phyloP scores from a whole-genome alignment of 2,888 invertebrate species.

The Melinaea marsaeus region DNA sequence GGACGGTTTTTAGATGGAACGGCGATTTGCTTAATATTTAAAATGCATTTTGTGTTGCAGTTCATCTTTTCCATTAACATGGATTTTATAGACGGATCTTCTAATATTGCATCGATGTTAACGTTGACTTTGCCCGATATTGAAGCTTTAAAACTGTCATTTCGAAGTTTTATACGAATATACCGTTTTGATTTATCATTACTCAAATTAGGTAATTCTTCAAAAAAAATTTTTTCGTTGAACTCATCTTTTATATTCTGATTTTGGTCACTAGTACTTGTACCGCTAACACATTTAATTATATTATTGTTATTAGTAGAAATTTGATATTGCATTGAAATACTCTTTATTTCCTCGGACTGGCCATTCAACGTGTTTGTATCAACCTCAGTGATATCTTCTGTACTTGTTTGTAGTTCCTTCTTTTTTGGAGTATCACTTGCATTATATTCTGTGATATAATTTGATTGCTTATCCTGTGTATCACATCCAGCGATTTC shows the following conservation, averaged over 20 bases:
- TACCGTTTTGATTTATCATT: slow-evolving; percentile 43
- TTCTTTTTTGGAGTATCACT: too few relatives aligned
- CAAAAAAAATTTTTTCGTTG: slow-evolving; percentile 36
- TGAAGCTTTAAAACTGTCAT: slow-evolving; percentile 59
- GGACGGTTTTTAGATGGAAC: slow-evolving; percentile 32
- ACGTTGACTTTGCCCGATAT: slow-evolving; percentile 49
- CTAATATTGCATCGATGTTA: slow-evolving; percentile 50
- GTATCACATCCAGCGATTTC: too few relatives aligned
- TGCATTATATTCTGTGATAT: too few relatives aligned
- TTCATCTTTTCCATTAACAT: slow-evolving; percentile 44
- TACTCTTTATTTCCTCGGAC: too few relatives aligned
- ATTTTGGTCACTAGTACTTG: background rate
- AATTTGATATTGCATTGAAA: too few relatives aligned
- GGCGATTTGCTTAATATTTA: slow-evolving; percentile 53
- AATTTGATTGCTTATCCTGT: too few relatives aligned
- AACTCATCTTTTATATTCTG: slow-evolving; percentile 2
- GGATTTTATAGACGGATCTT: slow-evolving; percentile 48
- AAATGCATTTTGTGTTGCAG: slow-evolving; percentile 44
- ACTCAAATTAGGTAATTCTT: slow-evolving; percentile 41
- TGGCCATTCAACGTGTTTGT: too few relatives aligned
- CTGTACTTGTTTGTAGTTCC: too few relatives aligned
- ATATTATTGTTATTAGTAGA: background rate
- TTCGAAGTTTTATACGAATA: slow-evolving; percentile 53
- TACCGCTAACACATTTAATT: background rate
- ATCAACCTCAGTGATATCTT: too few relatives aligned